These are phyloP conservation scores for Chromoteleia sp. DNA, from an alignment of 2,888 invertebrate genomes.

Conservation along the genomic window DNA sequence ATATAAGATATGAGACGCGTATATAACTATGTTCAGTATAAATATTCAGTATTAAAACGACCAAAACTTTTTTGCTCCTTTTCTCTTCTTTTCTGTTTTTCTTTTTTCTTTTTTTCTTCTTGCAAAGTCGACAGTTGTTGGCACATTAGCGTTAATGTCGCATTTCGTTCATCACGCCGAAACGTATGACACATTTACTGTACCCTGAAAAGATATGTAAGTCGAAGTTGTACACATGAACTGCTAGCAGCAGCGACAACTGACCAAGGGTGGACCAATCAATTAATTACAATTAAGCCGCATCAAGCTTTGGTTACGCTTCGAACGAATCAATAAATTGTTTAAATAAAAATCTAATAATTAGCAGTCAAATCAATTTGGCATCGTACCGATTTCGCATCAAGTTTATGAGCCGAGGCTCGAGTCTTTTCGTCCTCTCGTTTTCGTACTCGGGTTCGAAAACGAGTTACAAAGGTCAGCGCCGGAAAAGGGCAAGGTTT, in stretches of 20 bases:
- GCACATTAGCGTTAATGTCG: slow-evolving; percentile 81
- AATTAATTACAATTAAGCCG: slow-evolving; percentile 51
- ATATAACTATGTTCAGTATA: slow-evolving; percentile 68
- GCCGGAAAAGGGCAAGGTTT: neutral
- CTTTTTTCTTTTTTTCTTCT: slow-evolving; percentile 57
- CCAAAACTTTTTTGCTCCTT: slow-evolving; percentile 31
- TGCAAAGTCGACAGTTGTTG: slow-evolving; percentile 78
- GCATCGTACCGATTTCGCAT: slow-evolving; percentile 78
- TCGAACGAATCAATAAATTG: slow-evolving; percentile 71
- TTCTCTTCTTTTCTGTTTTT: slow-evolving; percentile 32
- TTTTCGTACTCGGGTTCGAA: slow-evolving; percentile 13
- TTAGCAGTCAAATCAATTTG: slow-evolving; percentile 80
- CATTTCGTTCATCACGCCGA: slow-evolving; percentile 68
- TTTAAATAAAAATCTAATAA: slow-evolving; percentile 60
- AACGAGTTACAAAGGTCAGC: slow-evolving; percentile 9
- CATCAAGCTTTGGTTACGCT: slow-evolving; percentile 77
- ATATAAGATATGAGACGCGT: slow-evolving; percentile 68
- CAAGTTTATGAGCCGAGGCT: slow-evolving; percentile 54
- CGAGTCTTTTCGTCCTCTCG: slow-evolving; percentile 55
- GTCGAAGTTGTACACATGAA: slow-evolving; percentile 76
- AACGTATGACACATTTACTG: slow-evolving; percentile 75
- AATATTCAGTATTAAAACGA: slow-evolving; percentile 61
- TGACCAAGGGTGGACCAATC: slow-evolving; percentile 65
- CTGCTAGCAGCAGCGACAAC: slow-evolving; percentile 72
- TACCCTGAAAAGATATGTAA: slow-evolving; percentile 83